phyloP scores from a whole-genome alignment of 1,140 invertebrate species.

The Zophobas atratus region DNA sequence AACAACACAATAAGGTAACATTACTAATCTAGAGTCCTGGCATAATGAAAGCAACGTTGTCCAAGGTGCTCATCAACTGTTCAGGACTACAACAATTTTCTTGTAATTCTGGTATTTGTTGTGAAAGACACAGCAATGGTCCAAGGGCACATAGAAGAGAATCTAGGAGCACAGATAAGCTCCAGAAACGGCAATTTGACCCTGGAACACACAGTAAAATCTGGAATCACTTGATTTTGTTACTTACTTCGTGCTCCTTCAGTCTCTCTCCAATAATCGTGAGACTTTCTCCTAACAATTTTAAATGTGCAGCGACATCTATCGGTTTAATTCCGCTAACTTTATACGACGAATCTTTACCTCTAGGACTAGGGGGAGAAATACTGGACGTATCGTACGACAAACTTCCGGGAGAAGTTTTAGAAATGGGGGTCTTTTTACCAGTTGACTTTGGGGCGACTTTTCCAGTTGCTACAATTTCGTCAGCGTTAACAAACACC shows the following conservation, averaged over 20 bases:
- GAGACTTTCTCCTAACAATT: constrained; percentile 93
- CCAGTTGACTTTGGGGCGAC: constrained; percentile 67
- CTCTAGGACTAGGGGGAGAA: constrained; percentile 69
- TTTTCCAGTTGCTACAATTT: constrained; percentile 51
- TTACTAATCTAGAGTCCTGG: constrained; percentile 83
- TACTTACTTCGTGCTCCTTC: constrained; percentile 88
- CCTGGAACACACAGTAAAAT: constrained; percentile 70
- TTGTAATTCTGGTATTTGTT: constrained; percentile 82
- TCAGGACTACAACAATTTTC: constrained; percentile 80
- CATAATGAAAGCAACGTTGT: constrained; percentile 98
- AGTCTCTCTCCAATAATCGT: constrained; percentile 93
- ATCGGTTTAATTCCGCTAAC: constrained; percentile 86
- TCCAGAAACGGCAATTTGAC: constrained; percentile 94
- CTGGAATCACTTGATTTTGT: not conserved
- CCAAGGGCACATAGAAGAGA: constrained; percentile 94
- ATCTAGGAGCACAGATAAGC: constrained; percentile 94
- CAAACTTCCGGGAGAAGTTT: constrained; percentile 64
- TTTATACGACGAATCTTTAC: constrained; percentile 72
- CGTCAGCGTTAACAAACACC: not conserved
- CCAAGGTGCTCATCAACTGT: constrained; percentile 84
- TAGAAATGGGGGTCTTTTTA: constrained; percentile 66
- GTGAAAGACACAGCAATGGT: constrained; percentile 90
- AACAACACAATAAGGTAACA: not conserved
- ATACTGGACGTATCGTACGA: constrained; percentile 68
- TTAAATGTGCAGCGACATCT: constrained; percentile 94